Evolutionary conservation across 1,140 invertebrate species (phyloP).

Genomic region (Tetraneura akinire): DNA sequence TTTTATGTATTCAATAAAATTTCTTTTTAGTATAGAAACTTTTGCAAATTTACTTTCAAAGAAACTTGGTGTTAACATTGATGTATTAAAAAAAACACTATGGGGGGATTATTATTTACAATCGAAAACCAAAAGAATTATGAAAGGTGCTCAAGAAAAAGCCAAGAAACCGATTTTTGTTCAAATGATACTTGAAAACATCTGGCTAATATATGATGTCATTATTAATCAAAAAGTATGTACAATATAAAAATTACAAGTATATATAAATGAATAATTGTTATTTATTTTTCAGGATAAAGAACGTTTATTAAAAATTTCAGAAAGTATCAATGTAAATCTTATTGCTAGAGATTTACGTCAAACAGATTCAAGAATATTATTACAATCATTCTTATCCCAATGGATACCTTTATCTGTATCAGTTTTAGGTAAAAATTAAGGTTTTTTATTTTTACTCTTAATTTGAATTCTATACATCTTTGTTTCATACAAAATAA

Average conservation of each 20-base stretch:
- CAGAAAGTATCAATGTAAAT: slow-evolving; percentile 79
- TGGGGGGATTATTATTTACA: slow-evolving; percentile 97
- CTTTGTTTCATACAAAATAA: too few relatives aligned
- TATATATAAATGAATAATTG: neutral
- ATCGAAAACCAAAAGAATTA: slow-evolving; percentile 80
- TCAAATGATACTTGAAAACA: slow-evolving; percentile 90
- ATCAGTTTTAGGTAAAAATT: slow-evolving; percentile 59
- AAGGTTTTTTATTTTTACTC: too few relatives aligned
- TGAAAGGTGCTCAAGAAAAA: slow-evolving; percentile 90
- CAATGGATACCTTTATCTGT: slow-evolving; percentile 88
- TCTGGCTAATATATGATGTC: slow-evolving; percentile 90
- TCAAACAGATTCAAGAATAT: slow-evolving; percentile 74
- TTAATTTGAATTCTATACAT: too few relatives aligned
- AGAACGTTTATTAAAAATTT: slow-evolving; percentile 77
- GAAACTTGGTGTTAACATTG: slow-evolving; percentile 71
- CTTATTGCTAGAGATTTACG: slow-evolving; percentile 75
- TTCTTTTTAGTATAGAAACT: slow-evolving; percentile 65
- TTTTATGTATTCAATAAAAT: too few relatives aligned
- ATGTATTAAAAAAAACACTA: slow-evolving; percentile 67
- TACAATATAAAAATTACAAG: slow-evolving; percentile 52
- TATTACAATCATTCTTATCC: slow-evolving; percentile 78
- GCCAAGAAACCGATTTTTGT: slow-evolving; percentile 96
- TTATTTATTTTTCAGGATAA: slow-evolving; percentile 66
- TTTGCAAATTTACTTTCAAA: slow-evolving; percentile 85
- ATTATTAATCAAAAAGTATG: slow-evolving; percentile 67